Evolutionary conservation across 1,140 invertebrate species (phyloP).

Genomic region (Calephelis nemesis): DNA sequence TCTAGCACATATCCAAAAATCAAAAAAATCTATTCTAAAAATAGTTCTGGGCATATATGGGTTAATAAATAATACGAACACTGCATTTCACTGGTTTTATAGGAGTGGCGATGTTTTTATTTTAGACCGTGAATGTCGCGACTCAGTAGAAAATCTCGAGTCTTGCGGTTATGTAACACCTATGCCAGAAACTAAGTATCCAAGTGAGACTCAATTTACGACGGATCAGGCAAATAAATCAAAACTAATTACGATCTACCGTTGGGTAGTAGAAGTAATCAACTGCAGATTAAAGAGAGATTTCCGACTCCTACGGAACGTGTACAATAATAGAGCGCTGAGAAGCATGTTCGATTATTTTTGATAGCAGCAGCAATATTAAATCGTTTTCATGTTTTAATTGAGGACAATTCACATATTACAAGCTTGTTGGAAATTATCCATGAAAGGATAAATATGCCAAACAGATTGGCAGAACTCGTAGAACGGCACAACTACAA

Average conservation of each 20-base stretch:
- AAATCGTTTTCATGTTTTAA: conserved; percentile 24
- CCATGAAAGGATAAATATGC: conserved; percentile 21
- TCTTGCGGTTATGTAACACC: conserved; percentile 9
- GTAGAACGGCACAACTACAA: conserved; percentile 23
- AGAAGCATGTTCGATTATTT: conserved; percentile 21
- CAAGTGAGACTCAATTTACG: neutral
- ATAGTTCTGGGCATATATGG: too few relatives aligned
- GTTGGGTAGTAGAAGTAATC: conserved; percentile 21
- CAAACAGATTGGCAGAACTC: conserved; percentile 26
- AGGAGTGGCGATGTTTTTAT: neutral
- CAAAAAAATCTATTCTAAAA: too few relatives aligned
- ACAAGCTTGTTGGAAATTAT: conserved; percentile 25
- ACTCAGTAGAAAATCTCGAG: conserved; percentile 16
- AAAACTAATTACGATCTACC: conserved; percentile 14
- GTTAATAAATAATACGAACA: too few relatives aligned
- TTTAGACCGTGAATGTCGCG: conserved; percentile 19
- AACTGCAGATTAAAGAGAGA: conserved; percentile 22
- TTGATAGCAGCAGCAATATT: conserved; percentile 18
- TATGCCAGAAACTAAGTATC: conserved; percentile 18
- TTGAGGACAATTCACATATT: conserved; percentile 21
- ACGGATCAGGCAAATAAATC: conserved; percentile 19
- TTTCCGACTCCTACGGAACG: conserved; percentile 17
- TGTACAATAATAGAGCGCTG: conserved; percentile 24
- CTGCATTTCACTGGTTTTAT: too few relatives aligned
- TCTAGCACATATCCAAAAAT: too few relatives aligned